Conservation (phyloP, 2,888 invertebrate species). For the Isoperla grammatica region DNA sequence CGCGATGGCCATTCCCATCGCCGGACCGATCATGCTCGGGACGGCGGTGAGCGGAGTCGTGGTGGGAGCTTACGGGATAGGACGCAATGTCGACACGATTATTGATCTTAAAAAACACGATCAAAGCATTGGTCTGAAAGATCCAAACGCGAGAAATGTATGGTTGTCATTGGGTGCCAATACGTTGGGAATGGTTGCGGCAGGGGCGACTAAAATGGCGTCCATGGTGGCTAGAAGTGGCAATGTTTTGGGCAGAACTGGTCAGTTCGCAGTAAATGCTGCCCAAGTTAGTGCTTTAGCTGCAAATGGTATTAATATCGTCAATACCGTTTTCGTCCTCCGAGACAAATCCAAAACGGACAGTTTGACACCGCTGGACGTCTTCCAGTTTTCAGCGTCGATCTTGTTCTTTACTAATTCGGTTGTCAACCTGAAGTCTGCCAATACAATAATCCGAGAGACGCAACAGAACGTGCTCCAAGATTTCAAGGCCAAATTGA, state of each 20-base stretch:
- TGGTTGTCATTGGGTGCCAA: conserved; percentile 21
- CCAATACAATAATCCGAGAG: conserved; percentile 15
- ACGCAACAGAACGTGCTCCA: conserved; percentile 13
- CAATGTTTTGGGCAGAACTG: conserved; percentile 8
- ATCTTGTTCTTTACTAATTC: conserved; percentile 23
- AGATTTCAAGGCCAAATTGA: conserved; percentile 11
- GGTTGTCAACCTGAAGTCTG: conserved; percentile 22
- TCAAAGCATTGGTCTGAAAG: conserved; percentile 20
- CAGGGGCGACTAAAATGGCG: neutral
- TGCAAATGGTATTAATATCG: conserved; percentile 20
- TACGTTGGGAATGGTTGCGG: conserved; percentile 21
- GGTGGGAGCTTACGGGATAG: conserved; percentile 19
- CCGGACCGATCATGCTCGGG: neutral
- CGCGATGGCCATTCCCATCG: conserved; percentile 14
- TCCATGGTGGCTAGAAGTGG: conserved; percentile 18
- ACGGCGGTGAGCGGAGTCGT: conserved; percentile 8
- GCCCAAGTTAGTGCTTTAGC: conserved; percentile 13
- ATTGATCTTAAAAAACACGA: conserved; percentile 21
- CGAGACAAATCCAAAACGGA: conserved; percentile 7
- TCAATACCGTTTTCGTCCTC: conserved; percentile 9
- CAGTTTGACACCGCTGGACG: conserved; percentile 20
- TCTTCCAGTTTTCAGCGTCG: conserved; percentile 26
- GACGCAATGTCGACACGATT: conserved; percentile 8
- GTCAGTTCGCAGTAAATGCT: neutral
- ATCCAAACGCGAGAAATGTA: conserved; percentile 15